Conservation (phyloP, 2,888 invertebrate species). For the Tanypteryx hageni region DNA sequence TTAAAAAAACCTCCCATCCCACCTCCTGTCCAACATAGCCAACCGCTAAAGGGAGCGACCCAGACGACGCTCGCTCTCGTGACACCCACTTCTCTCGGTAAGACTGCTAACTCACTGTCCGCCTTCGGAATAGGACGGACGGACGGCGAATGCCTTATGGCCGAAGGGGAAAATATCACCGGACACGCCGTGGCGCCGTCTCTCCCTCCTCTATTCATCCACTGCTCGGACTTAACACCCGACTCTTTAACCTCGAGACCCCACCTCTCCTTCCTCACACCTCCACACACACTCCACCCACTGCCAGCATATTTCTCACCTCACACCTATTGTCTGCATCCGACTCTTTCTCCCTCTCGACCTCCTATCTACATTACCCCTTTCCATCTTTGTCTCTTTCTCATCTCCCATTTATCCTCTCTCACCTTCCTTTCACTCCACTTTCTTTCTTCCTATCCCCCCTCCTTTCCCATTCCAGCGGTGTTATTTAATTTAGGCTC, state of each 20-base stretch:
- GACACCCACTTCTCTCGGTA: conserved; percentile 49
- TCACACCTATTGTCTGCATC: conserved; percentile 1
- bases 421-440: no score
- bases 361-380: neutral
- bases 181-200: neutral
- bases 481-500: no score
- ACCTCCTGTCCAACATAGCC: neutral
- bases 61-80: neutral
- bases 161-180: neutral
- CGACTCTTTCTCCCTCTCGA: neutral
- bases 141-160: conserved; percentile 31
- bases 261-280: neutral
- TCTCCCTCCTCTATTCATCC: neutral
- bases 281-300: neutral
- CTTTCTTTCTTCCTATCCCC: no score
- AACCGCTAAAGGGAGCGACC: neutral
- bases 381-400: neutral
- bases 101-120: conserved; percentile 55
- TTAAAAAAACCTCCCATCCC: neutral
- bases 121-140: neutral
- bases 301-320: conserved; percentile 9
- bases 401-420: no score
- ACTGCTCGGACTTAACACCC: no score
- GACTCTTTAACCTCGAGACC: no score
- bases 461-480: no score